Base-by-base conservation (phyloP, 2,797 vertebrate genomes). In the Sebastiscus albofasciatus region DNA sequence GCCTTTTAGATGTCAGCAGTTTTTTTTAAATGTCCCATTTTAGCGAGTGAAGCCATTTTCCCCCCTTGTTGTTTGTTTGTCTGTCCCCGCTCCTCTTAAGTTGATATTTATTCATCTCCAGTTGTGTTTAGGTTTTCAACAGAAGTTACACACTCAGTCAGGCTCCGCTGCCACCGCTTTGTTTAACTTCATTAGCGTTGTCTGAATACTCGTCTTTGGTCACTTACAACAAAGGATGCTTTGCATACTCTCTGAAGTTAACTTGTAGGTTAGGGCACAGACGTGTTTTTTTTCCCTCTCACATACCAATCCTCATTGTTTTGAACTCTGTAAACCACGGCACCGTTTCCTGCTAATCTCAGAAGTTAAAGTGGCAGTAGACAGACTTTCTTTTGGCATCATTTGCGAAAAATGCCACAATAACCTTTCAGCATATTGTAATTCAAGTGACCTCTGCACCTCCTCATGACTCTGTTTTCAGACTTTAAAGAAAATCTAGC, bases 71-170 rank as follows among this genome's bases (percentile, higher is more conserved):
- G 92, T 97, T 95, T 96, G 81, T 89, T 92, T 96, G 96, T 95
- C 93, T 76, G 79, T 92, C 86, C 84, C 82, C 68, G 26, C 67
- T 87, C 73, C 72, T 91, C 90, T 96, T 95, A 92, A 94, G 94
- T 96, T 96, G 96, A 97, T 97, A 96, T 97, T 97, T 97, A 98
- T 98, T 97, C 96, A 95, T 96, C 94, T 92, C 89, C 81, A 81
- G 80, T 95, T 94, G 90, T 95, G 86, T 85, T 86, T 87, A 76
- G 69, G 54, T 81, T 93, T 92, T 93, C 94, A 95, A 94, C 96
- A 96, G 95, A 94, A 94, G 94, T 96, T 96, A 96, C 95, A 95
- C 92, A 92, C 94, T 93, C 95, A 94, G 95, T 96, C 96, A 95
- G 90, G 87, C 96, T 94, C 90, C 89, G 93, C 92, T 90, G 83